Conservation (phyloP, 2,888 invertebrate species). For the Tricholauxania praeusta region DNA sequence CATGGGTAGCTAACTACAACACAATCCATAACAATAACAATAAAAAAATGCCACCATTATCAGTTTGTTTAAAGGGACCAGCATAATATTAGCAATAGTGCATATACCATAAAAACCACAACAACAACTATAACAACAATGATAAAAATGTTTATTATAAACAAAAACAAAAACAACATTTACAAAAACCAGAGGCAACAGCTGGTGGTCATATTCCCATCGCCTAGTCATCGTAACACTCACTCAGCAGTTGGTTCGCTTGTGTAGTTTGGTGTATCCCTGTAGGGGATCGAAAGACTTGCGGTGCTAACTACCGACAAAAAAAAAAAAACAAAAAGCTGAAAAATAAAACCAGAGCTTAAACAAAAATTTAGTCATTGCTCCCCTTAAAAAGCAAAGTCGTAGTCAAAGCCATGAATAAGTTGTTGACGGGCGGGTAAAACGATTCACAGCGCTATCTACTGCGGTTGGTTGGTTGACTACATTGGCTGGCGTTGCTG, state of each 20-base stretch:
- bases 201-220: conserved; percentile 40
- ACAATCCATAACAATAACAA: conserved; percentile 9
- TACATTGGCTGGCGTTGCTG: conserved; percentile 10
- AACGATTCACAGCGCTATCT: neutral
- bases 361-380: conserved; percentile 27
- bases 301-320: conserved; percentile 20
- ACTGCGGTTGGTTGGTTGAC: conserved; percentile 4
- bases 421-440: conserved; percentile 27
- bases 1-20: neutral
- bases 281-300: conserved; percentile 25
- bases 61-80: conserved; percentile 8
- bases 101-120: conserved; percentile 13
- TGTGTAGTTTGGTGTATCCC: conserved; percentile 1
- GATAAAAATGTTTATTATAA: conserved; percentile 14
- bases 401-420: conserved; percentile 3
- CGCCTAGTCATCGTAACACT: conserved; percentile 26
- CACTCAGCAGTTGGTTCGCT: conserved; percentile 12
- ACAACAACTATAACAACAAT: conserved; percentile 40
- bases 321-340: conserved; percentile 4
- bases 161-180: conserved; percentile 20
- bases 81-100: neutral
- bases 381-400: conserved; percentile 6
- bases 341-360: neutral
- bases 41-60: conserved; percentile 1
- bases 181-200: conserved; percentile 30